Evolutionary conservation across 2,888 invertebrate species (phyloP), one percentile per base, ranked within the genome.

Genomic region (Amphimallon solstitiale): DNA sequence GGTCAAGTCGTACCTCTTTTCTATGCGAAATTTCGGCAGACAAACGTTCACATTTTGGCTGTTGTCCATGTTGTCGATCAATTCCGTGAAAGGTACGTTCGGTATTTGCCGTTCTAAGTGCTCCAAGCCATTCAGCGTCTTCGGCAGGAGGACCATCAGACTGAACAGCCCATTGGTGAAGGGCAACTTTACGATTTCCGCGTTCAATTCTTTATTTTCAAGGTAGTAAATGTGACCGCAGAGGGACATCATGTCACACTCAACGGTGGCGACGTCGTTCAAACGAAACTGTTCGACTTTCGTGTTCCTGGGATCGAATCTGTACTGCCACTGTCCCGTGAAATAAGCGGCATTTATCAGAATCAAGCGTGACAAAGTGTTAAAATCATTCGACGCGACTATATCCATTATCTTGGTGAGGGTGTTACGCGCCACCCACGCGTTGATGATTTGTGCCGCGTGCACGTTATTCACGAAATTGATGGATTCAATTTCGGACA

Each of bases 321-420:
- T 85, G 34, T 85, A 78, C 43, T 83, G 80, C 94, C 95, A 95
- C 34, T 86, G 84, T 2, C 91, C 87, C 85, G 94, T 94, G 82
- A 95, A 95, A 79, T 94, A 93, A n/a, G 95, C 86, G 0, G 94
- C 94, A 78, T 94, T 95, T 2, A 93, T 87, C 2, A 95, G 85
- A 1, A 95, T 89, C 65, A 93, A 80, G 52, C 89, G 84, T 0
- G 92, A 92, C 0, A 82, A 76, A 0, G 59, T 48, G 75, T 83
- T 74, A 0, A 94, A 77, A 74, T 85, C 83, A 70, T 85, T 88
- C 1, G 87, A n/a, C 1, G 85, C 79, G 49, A 98, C 81, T 1
- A 98, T 84, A 74, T 95, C 85, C 72, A 89, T 88, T 64, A 98
- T 97, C 79, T 91, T 93, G 5, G 90, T 82, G 59, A 92, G 89